Percentiles rank a stretch among this genome's conserved stretches.
Conservation (phyloP, 64 coral and sea anemone genomes). For the Pachyseris speciosa region DNA sequence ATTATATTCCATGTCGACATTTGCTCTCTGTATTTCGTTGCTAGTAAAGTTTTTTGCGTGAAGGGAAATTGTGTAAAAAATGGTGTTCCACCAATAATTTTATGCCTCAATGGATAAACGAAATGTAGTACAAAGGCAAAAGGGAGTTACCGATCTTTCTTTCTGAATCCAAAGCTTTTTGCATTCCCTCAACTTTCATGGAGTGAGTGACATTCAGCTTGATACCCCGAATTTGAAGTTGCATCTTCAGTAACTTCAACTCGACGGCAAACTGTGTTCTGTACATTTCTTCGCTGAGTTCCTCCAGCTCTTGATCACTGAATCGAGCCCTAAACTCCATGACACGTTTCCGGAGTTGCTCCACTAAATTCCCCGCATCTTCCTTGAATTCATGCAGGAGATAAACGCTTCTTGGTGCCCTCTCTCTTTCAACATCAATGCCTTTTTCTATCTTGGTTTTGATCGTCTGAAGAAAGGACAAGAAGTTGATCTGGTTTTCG, state of each 20-base stretch:
- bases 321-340: constrained; percentile 43
- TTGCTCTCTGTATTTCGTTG: no score
- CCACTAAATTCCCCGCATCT: neutral
- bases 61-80: no score
- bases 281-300: constrained; percentile 71
- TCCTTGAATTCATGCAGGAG: neutral
- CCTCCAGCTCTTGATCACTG: constrained; percentile 77
- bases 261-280: constrained; percentile 16
- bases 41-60: no score
- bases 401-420: neutral
- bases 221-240: neutral
- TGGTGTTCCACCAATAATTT: no score
- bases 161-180: neutral
- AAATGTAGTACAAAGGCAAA: no score
- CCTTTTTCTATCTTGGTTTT: neutral
- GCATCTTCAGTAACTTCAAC: constrained; percentile 1
- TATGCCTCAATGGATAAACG: no score
- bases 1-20: no score
- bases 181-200: neutral
- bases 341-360: constrained; percentile 3
- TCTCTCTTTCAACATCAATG: neutral
- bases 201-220: neutral
- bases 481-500: constrained; percentile 68
- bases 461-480: constrained; percentile 11
- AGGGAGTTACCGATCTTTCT: neutral